Percentiles rank a stretch among this genome's conserved stretches.
Conservation (phyloP, 92 coral and sea anemone genomes). For the Blastomussa wellsi region DNA sequence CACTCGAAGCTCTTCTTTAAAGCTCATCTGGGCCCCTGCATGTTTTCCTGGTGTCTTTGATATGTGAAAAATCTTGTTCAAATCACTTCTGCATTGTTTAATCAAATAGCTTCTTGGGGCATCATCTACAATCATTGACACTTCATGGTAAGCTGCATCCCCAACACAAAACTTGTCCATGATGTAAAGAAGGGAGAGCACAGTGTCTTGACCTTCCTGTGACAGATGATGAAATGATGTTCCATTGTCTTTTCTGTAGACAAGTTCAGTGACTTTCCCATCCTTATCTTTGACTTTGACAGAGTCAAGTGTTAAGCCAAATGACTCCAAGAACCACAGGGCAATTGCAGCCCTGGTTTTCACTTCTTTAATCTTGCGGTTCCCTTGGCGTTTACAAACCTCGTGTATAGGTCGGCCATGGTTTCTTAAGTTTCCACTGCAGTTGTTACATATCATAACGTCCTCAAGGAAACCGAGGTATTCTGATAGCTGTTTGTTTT, state of each 20-base stretch:
- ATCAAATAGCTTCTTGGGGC: constrained; percentile 52
- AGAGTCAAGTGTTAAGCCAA: constrained; percentile 48
- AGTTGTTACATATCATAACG: constrained; percentile 24
- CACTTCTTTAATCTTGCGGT: constrained; percentile 49
- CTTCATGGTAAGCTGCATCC: constrained; percentile 16
- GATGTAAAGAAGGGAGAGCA: constrained; percentile 10
- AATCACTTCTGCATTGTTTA: constrained; percentile 50
- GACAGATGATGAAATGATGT: not conserved
- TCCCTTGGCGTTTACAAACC: constrained; percentile 49
- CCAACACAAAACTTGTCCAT: constrained; percentile 8
- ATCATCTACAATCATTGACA: not conserved
- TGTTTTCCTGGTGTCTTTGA: constrained; percentile 54
- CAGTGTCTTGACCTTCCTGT: not conserved
- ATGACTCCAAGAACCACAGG: constrained; percentile 59
- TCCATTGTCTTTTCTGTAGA: not conserved
- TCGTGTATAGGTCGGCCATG: constrained; percentile 32
- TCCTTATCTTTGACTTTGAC: constrained; percentile 29
- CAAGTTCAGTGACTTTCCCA: constrained; percentile 4
- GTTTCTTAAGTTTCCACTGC: constrained; percentile 36
- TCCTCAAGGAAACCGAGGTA: constrained; percentile 42
- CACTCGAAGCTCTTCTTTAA: constrained; percentile 40
- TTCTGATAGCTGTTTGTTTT: constrained; percentile 33
- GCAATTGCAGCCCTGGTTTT: constrained; percentile 56
- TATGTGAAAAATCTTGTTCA: constrained; percentile 49
- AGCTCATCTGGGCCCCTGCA: constrained; percentile 54